phyloP scores from a whole-genome alignment of 1,140 invertebrate species.

The Arctopsyche grandis region DNA sequence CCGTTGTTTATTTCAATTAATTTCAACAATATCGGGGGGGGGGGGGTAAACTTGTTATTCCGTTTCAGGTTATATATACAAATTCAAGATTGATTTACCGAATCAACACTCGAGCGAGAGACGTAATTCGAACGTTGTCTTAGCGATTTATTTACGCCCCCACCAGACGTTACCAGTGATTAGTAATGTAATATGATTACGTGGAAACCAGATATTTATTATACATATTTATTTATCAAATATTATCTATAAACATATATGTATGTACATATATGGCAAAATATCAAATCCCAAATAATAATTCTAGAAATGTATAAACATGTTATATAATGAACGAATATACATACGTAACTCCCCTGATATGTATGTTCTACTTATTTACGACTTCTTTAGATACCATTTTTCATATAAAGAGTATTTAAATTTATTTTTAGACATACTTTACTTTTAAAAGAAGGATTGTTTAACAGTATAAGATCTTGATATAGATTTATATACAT shows the following conservation, averaged over 20 bases:
- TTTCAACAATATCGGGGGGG: not conserved
- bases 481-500: not conserved
- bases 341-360: no score
- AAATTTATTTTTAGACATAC: no score
- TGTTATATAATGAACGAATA: not conserved
- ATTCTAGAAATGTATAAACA: not conserved
- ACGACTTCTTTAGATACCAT: no score
- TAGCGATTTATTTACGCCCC: not conserved
- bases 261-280: not conserved
- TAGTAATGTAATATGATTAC: not conserved
- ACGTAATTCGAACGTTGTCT: not conserved
- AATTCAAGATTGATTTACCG: not conserved
- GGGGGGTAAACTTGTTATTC: not conserved
- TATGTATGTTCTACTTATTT: no score
- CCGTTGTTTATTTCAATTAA: constrained; percentile 8
- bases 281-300: not conserved
- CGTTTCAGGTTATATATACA: not conserved
- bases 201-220: not conserved
- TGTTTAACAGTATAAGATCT: no score
- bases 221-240: not conserved
- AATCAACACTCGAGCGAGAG: not conserved
- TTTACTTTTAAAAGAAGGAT: no score
- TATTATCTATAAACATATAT: not conserved
- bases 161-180: not conserved
- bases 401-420: no score